Evolutionary conservation across 2,797 vertebrate genomes (phyloP), one percentile per base, ranked within the genome.

Genomic region (Bovichtus variegatus): DNA sequence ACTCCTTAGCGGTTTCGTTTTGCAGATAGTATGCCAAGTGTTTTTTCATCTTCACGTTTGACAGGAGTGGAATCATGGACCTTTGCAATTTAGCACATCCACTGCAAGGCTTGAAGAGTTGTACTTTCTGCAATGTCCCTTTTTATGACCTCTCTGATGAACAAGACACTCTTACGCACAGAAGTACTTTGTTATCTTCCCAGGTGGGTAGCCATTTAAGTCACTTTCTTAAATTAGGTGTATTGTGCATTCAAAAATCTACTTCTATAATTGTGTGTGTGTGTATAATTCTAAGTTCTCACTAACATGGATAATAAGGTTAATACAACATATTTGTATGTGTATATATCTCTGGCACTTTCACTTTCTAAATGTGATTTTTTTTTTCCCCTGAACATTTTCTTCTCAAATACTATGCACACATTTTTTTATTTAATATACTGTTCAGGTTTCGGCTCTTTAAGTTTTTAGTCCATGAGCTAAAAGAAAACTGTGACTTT

Each of bases 31-130:
- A 66, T 53, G 38, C 16, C 49, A 58, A 59, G 34, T 10, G 41
- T 62, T 75, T 57, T 74, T 75, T 74, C 47, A 79, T 79, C 66
- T 69, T 70, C 19, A 34, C 49, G 23, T 82, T 43, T 62, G 54
- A 80, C 43, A 82, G 66, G 53, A 54, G 29, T 16, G 23, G n/a
- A 79, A 50, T 9, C 47, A 59, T 41, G 13, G 21, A 23, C 65
- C 59, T 62, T 64, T 66, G 43, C 23, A 50, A 55, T 46, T 16
- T 47, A 49, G 31, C 69, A 59, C 80, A 54, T 78, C 34, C 15
- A 64, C 59, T 44, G 40, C 38, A 12, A 46, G 18, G 13, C n/a
- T 47, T 71, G 12, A 71, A 43, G 43, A 70, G 64, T 38, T 64
- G 27, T 54, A 40, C n/a, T 61, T 41, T 78, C 49, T 63, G 78